phyloP scores from a whole-genome alignment of 2,113 vertebrate species.

The Platysternon megacephalum region DNA sequence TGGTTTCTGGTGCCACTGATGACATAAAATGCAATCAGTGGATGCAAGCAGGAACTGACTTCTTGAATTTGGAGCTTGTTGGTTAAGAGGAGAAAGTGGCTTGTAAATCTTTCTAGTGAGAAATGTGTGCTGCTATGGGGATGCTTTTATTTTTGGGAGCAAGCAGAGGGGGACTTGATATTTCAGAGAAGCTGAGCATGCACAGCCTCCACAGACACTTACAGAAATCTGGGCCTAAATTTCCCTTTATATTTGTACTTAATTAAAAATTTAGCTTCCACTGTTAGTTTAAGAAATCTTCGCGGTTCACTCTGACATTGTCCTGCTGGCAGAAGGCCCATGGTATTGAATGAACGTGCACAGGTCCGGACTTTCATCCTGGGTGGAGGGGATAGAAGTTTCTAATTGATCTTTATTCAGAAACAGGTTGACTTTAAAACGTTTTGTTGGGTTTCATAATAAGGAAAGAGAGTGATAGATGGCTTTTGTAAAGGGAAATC shows the following conservation, averaged over 20 bases:
- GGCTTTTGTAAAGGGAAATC: neutral
- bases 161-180: slow-evolving; percentile 45
- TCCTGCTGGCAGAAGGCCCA: slow-evolving; percentile 16
- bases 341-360: neutral
- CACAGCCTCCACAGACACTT: slow-evolving; percentile 40
- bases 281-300: slow-evolving; percentile 31
- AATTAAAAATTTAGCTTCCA: slow-evolving; percentile 20
- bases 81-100: slow-evolving; percentile 12
- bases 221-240: slow-evolving; percentile 7
- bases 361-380: neutral
- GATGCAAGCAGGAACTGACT: slow-evolving; percentile 45
- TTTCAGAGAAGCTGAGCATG: slow-evolving; percentile 64
- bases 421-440: neutral
- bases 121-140: slow-evolving; percentile 55
- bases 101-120: slow-evolving; percentile 46
- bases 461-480: neutral
- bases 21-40: neutral
- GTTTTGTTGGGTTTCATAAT: neutral
- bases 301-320: neutral
- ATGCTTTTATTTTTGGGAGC: slow-evolving; percentile 47
- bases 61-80: neutral
- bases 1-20: neutral
- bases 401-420: neutral
- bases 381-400: neutral
- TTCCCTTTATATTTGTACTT: slow-evolving; percentile 19